phyloP scores from a whole-genome alignment of 2,797 vertebrate genomes.

The Enteromius mattozi region DNA sequence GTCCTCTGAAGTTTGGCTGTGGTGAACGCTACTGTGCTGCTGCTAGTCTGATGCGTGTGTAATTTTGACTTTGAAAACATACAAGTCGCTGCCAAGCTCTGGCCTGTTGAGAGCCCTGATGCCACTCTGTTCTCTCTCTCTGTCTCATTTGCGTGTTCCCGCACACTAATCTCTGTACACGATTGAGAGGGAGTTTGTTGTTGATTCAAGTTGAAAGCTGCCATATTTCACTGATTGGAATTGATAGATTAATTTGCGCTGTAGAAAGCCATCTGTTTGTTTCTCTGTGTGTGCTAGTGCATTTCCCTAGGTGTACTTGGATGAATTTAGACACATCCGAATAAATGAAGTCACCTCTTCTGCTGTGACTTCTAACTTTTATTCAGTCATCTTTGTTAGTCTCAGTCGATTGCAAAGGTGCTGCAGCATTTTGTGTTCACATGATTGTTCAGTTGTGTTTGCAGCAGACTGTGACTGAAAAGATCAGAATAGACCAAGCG shows the following conservation, averaged over 20 bases:
- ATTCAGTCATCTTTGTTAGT: neutral
- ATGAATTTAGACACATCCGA: conserved; percentile 1
- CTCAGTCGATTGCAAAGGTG: neutral
- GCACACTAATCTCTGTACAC: conserved; percentile 29
- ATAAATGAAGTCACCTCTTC: conserved; percentile 23
- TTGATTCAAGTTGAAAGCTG: conserved; percentile 63
- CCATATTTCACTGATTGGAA: conserved; percentile 64
- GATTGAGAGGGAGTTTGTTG: conserved; percentile 62
- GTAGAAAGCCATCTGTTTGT: conserved; percentile 61
- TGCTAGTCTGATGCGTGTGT: conserved; percentile 62
- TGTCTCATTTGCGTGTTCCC: conserved; percentile 11
- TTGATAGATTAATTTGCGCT: conserved; percentile 65
- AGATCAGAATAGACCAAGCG: neutral
- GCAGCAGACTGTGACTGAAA: neutral
- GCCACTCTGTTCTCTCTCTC: conserved; percentile 44
- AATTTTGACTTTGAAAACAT: conserved; percentile 78
- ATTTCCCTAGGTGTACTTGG: conserved; percentile 32
- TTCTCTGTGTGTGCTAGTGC: conserved; percentile 33
- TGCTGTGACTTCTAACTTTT: conserved; percentile 9
- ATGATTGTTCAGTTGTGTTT: conserved; percentile 13
- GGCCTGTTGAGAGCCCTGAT: conserved; percentile 56
- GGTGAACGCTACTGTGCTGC: conserved; percentile 36
- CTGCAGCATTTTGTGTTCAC: neutral
- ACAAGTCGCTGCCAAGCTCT: conserved; percentile 66
- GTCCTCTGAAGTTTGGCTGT: conserved; percentile 39